Percentiles rank a stretch among this genome's conserved stretches.
phyloP scores from a whole-genome alignment of 2,113 vertebrate genomes.

The Rhizomys pruinosus region DNA sequence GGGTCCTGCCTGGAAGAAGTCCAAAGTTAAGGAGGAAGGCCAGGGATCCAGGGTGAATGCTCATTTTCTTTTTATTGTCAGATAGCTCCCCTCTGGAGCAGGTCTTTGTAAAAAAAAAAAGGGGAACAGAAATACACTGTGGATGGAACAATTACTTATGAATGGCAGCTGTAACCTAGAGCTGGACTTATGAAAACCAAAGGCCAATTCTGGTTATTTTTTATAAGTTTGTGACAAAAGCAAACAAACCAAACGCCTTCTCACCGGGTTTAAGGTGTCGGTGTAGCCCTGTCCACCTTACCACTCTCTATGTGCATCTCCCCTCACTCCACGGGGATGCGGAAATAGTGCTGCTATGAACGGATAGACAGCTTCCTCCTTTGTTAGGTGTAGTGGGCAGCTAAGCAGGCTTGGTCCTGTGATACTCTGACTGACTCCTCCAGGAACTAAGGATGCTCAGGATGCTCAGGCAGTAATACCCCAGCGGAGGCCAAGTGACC shows the following conservation, averaged over 20 bases:
- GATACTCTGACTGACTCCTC: neutral
- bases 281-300: neutral
- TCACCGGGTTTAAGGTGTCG: neutral
- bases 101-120: constrained; percentile 20
- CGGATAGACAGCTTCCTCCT: neutral
- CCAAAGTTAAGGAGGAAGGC: neutral
- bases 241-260: neutral
- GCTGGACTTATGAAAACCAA: neutral
- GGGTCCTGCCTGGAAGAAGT: neutral
- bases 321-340: neutral
- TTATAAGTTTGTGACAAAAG: neutral
- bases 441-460: neutral
- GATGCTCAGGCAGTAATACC: neutral
- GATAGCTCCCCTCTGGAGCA: neutral
- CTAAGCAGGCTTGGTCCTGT: neutral
- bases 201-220: neutral
- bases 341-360: neutral
- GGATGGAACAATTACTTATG: neutral
- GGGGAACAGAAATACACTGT: neutral
- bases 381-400: neutral
- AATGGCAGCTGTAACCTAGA: neutral
- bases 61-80: neutral
- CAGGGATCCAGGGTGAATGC: neutral
- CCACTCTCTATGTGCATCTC: rapidly evolving
- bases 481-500: neutral